A percentile compares a stretch with the other conserved stretches of the same genome.
These are phyloP conservation scores for Eristalinus aeneus DNA, from an alignment of 2,888 invertebrate genomes.

Conservation along the genomic window DNA sequence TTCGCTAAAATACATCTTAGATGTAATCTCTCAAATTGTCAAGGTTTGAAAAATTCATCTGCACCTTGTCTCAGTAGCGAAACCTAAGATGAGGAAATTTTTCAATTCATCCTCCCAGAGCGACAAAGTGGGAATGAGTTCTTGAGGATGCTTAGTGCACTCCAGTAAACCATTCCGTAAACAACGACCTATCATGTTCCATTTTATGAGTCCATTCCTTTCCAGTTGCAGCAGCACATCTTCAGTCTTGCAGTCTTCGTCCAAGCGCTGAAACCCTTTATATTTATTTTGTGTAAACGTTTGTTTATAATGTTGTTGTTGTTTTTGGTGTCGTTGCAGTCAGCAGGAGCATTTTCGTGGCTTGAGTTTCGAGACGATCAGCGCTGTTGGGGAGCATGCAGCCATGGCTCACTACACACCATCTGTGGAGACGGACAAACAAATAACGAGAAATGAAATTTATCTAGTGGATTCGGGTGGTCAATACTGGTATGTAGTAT, in stretches of 20 bases:
- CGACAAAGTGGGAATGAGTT: not conserved
- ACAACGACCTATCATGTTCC: conserved; percentile 53
- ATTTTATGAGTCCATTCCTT: conserved; percentile 52
- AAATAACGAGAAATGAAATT: conserved; percentile 86
- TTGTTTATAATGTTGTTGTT: conserved; percentile 18
- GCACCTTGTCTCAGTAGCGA: not conserved
- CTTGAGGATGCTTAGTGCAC: conserved; percentile 2
- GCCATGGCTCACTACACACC: conserved; percentile 95
- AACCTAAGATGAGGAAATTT: conserved; percentile 8
- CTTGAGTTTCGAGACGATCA: conserved; percentile 92
- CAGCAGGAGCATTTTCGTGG: conserved; percentile 88
- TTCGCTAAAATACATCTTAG: conserved; percentile 1
- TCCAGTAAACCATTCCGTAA: conserved; percentile 40
- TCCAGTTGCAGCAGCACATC: conserved; percentile 22
- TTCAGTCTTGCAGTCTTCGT: conserved; percentile 23
- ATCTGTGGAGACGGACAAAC: conserved; percentile 82
- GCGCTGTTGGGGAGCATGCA: conserved; percentile 92
- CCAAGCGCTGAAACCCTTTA: not conserved
- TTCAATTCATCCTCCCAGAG: not conserved
- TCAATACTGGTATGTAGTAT: conserved; percentile 84
- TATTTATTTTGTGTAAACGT: conserved; percentile 51
- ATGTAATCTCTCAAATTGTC: conserved; percentile 45
- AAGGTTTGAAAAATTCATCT: conserved; percentile 51
- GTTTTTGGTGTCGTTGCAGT: conserved; percentile 78
- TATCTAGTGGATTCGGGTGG: conserved; percentile 95